Evolutionary conservation across 2,797 vertebrate species (phyloP).

Genomic region (Fistularia tabacaria): DNA sequence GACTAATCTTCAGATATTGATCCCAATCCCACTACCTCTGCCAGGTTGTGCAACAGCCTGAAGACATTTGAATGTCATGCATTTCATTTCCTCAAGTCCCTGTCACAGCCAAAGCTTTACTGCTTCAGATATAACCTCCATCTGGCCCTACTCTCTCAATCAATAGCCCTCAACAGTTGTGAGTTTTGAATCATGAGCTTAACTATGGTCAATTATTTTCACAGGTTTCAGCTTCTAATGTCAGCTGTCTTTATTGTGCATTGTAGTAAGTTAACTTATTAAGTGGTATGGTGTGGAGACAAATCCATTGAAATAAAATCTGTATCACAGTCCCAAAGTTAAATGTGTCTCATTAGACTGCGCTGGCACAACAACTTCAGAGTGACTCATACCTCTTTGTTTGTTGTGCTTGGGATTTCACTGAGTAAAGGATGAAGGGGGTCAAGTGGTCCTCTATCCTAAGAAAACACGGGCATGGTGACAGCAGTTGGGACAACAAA

Average conservation of each 20-base stretch:
- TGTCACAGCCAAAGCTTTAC: conserved; percentile 69
- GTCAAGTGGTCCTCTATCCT: conserved; percentile 53
- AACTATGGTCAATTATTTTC: conserved; percentile 9
- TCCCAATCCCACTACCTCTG: conserved; percentile 35
- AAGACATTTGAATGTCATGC: neutral
- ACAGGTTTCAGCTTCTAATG: neutral
- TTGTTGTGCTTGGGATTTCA: conserved; percentile 33
- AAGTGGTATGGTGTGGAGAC: neutral
- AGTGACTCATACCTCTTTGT: conserved; percentile 32
- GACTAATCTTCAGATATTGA: conserved; percentile 14
- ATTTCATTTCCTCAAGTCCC: too few species aligned
- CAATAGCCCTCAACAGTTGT: conserved; percentile 11
- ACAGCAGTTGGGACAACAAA: conserved; percentile 53
- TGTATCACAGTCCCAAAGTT: neutral
- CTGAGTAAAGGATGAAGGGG: conserved; percentile 34
- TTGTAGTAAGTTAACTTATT: too few species aligned
- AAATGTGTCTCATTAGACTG: conserved; percentile 1
- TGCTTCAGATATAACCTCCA: conserved; percentile 73
- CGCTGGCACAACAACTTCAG: conserved; percentile 16
- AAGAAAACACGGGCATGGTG: conserved; percentile 55
- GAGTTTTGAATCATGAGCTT: neutral
- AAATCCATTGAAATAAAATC: neutral
- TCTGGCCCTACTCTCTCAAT: conserved; percentile 57
- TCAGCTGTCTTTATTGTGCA: too few species aligned
- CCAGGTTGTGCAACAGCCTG: conserved; percentile 11